A percentile compares a stretch with the other conserved stretches of the same genome.
Conservation (phyloP, 2,888 invertebrate species). For the Leptopterna dolabrata region DNA sequence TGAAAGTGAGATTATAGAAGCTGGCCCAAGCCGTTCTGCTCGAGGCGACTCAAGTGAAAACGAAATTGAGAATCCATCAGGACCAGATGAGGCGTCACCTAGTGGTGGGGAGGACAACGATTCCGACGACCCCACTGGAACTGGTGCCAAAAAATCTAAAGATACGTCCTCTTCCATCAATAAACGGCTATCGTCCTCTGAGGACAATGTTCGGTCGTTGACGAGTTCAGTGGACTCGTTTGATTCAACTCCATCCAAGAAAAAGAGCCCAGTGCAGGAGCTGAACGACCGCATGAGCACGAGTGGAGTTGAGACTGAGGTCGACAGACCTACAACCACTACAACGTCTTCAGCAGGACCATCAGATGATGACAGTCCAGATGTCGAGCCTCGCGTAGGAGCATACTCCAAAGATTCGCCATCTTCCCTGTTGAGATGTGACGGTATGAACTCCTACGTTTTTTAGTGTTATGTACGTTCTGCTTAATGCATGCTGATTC, state of each 20-base stretch:
- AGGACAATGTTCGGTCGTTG: conserved; percentile 9
- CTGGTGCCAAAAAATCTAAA: background rate
- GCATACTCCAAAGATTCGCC: background rate
- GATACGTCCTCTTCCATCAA: background rate
- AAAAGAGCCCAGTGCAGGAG: background rate
- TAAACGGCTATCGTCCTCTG: background rate
- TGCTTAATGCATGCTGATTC: background rate
- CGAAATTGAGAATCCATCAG: background rate
- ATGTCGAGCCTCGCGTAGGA: background rate
- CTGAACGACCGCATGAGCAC: conserved; percentile 4
- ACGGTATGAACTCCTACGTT: background rate
- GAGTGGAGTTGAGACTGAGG: conserved; percentile 15
- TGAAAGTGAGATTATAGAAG: background rate
- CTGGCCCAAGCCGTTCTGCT: background rate
- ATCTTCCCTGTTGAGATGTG: background rate
- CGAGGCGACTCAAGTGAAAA: background rate
- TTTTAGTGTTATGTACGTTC: no score
- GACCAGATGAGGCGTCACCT: background rate
- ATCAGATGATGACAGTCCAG: background rate
- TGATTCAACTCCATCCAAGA: conserved; percentile 2
- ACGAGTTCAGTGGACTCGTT: conserved; percentile 25
- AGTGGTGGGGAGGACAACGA: conserved; percentile 3
- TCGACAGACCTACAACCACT: background rate
- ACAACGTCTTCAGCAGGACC: background rate
- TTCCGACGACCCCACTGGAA: background rate